Conservation (phyloP, 2,797 vertebrate species). For the Helostoma temminkii region DNA sequence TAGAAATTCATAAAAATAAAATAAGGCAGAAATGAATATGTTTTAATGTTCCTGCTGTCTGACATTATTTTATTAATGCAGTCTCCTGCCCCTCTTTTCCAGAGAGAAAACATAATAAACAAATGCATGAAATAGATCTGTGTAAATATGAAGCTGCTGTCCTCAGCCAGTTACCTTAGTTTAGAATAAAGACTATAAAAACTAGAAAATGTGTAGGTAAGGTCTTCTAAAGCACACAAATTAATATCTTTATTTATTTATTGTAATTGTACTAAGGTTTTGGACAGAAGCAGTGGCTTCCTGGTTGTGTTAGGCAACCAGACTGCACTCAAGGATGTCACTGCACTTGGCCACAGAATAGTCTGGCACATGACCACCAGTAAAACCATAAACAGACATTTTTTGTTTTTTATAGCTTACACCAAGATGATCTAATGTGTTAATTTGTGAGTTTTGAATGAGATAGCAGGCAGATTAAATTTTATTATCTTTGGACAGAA, state of each 20-base stretch:
- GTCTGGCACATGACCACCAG: not conserved
- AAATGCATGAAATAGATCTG: not conserved
- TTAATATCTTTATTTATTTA: not conserved
- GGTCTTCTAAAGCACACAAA: not conserved
- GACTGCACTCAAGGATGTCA: no score
- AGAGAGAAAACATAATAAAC: not conserved
- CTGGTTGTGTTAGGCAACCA: not conserved
- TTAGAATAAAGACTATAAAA: not conserved
- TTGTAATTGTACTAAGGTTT: not conserved
- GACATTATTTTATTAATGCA: not conserved
- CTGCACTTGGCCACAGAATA: not conserved
- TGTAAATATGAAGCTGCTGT: not conserved
- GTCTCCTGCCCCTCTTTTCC: not conserved
- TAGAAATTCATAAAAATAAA: not conserved
- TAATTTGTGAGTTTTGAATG: not conserved
- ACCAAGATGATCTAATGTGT: not conserved
- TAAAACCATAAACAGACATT: not conserved
- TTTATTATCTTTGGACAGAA: no score
- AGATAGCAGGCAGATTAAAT: not conserved
- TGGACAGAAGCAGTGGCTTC: not conserved
- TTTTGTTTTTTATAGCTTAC: not conserved
- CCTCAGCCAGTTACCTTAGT: not conserved
- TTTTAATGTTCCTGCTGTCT: no score
- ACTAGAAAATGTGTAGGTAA: no score
- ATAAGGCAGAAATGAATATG: no score